Conservation (phyloP, 2,113 vertebrate species). For the Phocoena sinus region DNA sequence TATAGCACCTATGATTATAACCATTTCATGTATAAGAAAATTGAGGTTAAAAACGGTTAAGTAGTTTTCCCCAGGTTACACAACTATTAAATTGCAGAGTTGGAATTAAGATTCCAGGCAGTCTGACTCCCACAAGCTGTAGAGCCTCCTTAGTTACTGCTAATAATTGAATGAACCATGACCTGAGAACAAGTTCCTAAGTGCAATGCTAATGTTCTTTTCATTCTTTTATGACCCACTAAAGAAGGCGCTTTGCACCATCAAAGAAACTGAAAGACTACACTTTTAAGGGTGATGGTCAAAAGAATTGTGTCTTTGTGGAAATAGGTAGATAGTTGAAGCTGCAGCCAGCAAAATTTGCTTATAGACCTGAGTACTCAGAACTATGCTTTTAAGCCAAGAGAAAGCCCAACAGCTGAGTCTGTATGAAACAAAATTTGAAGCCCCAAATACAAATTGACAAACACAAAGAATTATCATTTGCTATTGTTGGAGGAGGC, state of each 20-base stretch:
- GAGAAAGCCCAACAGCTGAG: neutral
- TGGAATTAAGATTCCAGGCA: constrained; percentile 12
- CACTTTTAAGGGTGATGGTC: neutral
- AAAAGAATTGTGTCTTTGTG: neutral
- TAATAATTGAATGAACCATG: neutral
- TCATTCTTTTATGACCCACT: neutral
- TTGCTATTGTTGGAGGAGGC: constrained; percentile 12
- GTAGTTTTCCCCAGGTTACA: neutral
- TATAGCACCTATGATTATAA: neutral
- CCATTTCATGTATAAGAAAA: constrained; percentile 16
- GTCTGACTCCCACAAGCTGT: neutral
- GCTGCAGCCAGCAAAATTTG: neutral
- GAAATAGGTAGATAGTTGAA: neutral
- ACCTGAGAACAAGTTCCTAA: neutral
- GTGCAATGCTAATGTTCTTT: neutral
- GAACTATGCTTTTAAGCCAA: neutral
- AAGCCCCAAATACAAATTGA: constrained; percentile 3
- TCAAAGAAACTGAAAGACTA: neutral
- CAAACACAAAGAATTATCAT: neutral
- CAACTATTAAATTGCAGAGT: neutral
- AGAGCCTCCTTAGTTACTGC: neutral
- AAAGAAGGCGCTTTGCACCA: neutral
- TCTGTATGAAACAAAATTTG: constrained; percentile 6
- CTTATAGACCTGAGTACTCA: neutral
- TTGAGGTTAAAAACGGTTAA: neutral